Base-by-base conservation (phyloP, 2,888 invertebrate genomes). In the Idaea dimidiata region DNA sequence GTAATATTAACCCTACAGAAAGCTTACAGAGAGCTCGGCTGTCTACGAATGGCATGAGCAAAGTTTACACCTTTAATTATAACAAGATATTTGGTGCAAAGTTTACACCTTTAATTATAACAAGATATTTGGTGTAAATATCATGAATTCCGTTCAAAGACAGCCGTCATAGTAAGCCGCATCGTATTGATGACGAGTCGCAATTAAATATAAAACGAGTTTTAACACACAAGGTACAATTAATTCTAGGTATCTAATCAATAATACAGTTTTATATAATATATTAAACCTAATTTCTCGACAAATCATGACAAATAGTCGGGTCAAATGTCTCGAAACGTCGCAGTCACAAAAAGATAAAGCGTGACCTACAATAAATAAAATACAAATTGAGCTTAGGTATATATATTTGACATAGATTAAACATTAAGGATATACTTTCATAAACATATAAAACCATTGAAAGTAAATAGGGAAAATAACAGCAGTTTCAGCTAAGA, bases 321-420 rank as follows among this genome's bases (percentile, higher is more conserved):
- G 75, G 73, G 73, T 72, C 72, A 69, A 69, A 73, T 74, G 67
- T 54, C 67, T 67, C 62, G 59, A 61, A 60, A 54, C 58, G 57
- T 54, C 58, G n/a, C 60, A 43, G 64, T 59, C 43, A 43, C 43
- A 43, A 43, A 43, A 43, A 6, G 6, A 43, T 8, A 43, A 43
- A 43, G 43, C 14, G 10, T 43, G 43, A 10, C 43, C 43, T 43
- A 43, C 43, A 43, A 43, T 43, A 3, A 43, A 43, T 43, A 43
- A 14, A 0, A 43, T 10, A 10, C 43, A 43, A 43, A 43, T 43
- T 43, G 14, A 14, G 14, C 10, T 14, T 14, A n/a, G n/a, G n/a
- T n/a, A n/a, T n/a, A n/a, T n/a, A n/a, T n/a, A n/a, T n/a, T n/a
- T n/a, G n/a, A n/a, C n/a, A n/a, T n/a, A n/a, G n/a, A n/a, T n/a